A percentile compares a stretch with the other conserved stretches of the same genome.
Conservation (phyloP, 2,797 vertebrate genomes). For the Sebastolobus altivelis region DNA sequence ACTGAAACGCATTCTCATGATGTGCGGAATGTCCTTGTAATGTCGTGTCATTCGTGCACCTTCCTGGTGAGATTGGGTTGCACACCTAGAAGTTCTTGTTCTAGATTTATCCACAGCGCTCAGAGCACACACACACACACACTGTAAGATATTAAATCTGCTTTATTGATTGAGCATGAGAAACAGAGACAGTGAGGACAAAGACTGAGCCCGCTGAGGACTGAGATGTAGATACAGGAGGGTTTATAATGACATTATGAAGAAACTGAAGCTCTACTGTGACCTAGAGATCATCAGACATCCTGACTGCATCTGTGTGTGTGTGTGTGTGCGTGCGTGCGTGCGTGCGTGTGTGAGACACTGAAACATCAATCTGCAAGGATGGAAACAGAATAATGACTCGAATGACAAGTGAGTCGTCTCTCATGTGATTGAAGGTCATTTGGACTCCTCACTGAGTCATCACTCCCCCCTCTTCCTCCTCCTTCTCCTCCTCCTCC, state of each 20-base stretch:
- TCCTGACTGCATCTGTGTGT: conserved; percentile 3
- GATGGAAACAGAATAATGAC: conserved; percentile 34
- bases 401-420: conserved; percentile 25
- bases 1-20: no score
- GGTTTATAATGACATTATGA: conserved; percentile 19
- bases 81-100: no score
- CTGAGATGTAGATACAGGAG: not conserved
- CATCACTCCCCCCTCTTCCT: not conserved
- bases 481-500: not conserved
- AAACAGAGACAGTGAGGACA: not conserved
- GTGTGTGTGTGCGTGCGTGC: conserved; percentile 9
- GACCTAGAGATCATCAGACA: conserved; percentile 26
- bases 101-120: not conserved
- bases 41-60: no score
- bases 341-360: not conserved
- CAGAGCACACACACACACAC: not conserved
- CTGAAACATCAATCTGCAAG: not conserved
- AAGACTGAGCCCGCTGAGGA: not conserved
- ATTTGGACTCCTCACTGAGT: conserved; percentile 23
- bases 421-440: conserved; percentile 45
- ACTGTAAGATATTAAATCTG: not conserved
- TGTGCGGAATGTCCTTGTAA: no score
- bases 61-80: no score
- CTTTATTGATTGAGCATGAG: conserved; percentile 10
- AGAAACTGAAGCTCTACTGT: conserved; percentile 16